Percentiles rank a stretch among this genome's conserved stretches.
Evolutionary conservation across 2,797 vertebrate species (phyloP).

Genomic region (Betta splendens): DNA sequence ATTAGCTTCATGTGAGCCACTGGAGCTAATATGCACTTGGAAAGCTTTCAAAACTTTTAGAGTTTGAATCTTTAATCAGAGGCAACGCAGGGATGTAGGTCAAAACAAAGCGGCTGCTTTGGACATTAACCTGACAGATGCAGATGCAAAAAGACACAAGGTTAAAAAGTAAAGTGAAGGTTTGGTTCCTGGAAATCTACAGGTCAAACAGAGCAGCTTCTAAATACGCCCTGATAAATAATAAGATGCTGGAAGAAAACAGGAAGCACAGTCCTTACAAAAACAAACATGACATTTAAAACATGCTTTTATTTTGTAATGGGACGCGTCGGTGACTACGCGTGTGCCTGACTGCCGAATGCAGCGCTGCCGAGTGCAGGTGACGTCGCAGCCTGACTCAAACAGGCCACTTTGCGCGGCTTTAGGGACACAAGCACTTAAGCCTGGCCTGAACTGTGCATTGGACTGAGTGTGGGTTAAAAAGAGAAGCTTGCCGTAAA

Average conservation of each 20-base stretch:
- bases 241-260: no score
- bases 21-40: conserved; percentile 41
- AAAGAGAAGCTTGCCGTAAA: conserved; percentile 64
- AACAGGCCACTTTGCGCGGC: conserved; percentile 57
- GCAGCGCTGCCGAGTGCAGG: no score
- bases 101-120: conserved; percentile 34
- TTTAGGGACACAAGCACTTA: conserved; percentile 51
- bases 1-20: conserved; percentile 50
- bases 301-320: no score
- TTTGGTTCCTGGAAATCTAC: no score
- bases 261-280: no score
- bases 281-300: no score
- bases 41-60: conserved; percentile 53
- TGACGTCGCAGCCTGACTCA: conserved; percentile 40
- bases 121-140: conserved; percentile 27
- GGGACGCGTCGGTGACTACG: no score
- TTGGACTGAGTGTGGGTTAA: conserved; percentile 47
- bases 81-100: conserved; percentile 41
- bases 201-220: no score
- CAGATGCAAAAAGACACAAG: no score
- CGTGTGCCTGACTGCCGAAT: no score
- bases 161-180: no score
- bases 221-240: no score
- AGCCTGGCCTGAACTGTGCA: conserved; percentile 45
- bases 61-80: conserved; percentile 71